phyloP scores from a whole-genome alignment of 2,888 invertebrate genomes.

The Argynnis bischoffii region DNA sequence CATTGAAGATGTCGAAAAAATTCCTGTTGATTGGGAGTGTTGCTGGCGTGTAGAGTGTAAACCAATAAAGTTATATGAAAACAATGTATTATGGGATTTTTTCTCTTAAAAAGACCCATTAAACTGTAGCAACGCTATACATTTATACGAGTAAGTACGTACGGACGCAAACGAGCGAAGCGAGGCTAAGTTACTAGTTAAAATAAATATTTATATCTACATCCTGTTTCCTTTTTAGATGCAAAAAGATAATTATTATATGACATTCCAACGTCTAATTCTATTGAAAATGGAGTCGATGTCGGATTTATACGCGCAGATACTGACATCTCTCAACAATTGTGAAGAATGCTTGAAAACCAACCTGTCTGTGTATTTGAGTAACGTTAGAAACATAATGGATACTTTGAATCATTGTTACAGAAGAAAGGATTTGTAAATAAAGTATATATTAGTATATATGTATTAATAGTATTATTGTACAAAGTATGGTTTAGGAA shows the following conservation, averaged over 20 bases:
- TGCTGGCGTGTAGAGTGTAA: no score
- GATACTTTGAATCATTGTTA: conserved; percentile 55
- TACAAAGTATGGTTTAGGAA: not conserved
- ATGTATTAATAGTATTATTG: not conserved
- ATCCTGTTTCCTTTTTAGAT: conserved; percentile 52
- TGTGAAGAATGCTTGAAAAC: conserved; percentile 55
- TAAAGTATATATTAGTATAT: not conserved
- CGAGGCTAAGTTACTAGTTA: no score
- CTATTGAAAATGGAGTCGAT: conserved; percentile 52
- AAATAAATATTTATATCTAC: no score
- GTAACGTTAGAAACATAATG: conserved; percentile 49
- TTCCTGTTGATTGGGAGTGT: no score
- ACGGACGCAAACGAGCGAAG: no score
- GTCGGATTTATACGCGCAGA: conserved; percentile 46
- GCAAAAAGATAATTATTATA: conserved; percentile 57
- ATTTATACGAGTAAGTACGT: no score
- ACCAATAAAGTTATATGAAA: no score
- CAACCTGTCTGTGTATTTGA: conserved; percentile 49
- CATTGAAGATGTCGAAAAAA: no score
- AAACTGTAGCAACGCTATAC: no score
- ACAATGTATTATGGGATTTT: no score
- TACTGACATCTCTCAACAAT: conserved; percentile 40
- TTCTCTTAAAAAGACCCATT: no score
- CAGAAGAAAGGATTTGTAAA: conserved; percentile 24
- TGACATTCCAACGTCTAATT: conserved; percentile 55